Base-by-base conservation (phyloP, 2,797 vertebrate species). In the Tolypeutes matacus region DNA sequence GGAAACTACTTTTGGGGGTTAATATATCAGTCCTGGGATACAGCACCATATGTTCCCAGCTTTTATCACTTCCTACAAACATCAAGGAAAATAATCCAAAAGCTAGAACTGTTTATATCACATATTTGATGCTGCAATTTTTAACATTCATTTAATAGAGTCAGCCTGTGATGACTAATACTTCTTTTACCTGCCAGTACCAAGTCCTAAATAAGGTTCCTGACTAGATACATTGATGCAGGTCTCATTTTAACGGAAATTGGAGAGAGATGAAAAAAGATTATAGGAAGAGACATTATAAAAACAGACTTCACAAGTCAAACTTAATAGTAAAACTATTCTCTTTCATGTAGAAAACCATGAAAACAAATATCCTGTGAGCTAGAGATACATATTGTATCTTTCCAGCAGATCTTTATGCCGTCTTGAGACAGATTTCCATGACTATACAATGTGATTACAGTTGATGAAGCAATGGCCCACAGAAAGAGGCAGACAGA, bases 341-440 rank as follows among this genome's bases (percentile, higher is more conserved):
- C 97, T 98, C 97, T 97, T 98, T 98, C 97, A 97, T 97, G 96
- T 98, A 98, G 95, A 98, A 97, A 98, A 98, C 98, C 98, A 99
- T 98, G 98, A 98, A 99, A 99, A 99, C 99, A 99, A 99, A 99
- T 99, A 99, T 99, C 99, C 99, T 99, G 99, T 99, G 98, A 99
- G 98, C 98, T 98, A 97, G 95, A 98, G 97, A 98, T 97, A 98
- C 95, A 97, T 96, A 97, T 95, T 97, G 91, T 99, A 99, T 99
- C 99, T 99, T 98, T 98, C 97, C 96, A 98, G 97, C 98, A 97
- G 96, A 99, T 99, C 99, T 99, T 98, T 99, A 98, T 98, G 98
- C 98, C 98, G 99, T 98, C 98, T 98, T 98, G 98, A 98, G 97
- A 98, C 98, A 98, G 98, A 98, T 99, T 99, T 99, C 98, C 98